Base-by-base conservation (phyloP, 2,113 vertebrate species). In the Seriola quinqueradiata region DNA sequence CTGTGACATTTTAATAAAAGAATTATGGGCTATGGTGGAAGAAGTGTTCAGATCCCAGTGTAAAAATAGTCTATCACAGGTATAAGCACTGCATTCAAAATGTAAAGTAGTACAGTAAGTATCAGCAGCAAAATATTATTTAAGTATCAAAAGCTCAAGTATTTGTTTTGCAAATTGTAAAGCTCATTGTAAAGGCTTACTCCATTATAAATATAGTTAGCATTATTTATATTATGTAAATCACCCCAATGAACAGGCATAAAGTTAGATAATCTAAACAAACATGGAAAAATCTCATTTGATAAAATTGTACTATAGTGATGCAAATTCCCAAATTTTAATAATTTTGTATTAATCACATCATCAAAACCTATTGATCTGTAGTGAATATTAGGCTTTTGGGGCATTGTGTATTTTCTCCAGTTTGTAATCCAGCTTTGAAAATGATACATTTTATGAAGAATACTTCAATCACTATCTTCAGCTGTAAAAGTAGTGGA, bases 1-100 rank as follows among this genome's bases (percentile, higher is more conserved):
- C 34, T n/a, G 64, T 74, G 75, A 66, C 61, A 86, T 78, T 78
- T 75, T 16, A 79, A 66, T 58, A 61, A 68, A 77, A 69, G 34
- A 81, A 60, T 72, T 10, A 48, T 65, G 25, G 65, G 70, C 46
- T 4, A 8, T 11, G 9, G 32, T 8, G 23, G 52, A 59, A n/a
- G 42, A 70, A 23, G 2, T 8, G 2, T 40, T 64, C 21, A 21
- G 9, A 48, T 68, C 34, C 25, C 9, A 16, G 50, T 34, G 38
- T 4, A 5, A n/a, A 54, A 55, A n/a, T 50, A 38, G 21, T 67
- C 4, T 17, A 23, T 60, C 25, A 3, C 10, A 52, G 25, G 8
- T 11, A 10, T 44, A 42, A n/a, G 16, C 61, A 1, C 5, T 50
- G 28, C 57, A 32, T 70, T 54, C 3, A 54, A 32, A 19, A 50